Evolutionary conservation across 2,888 invertebrate genomes (phyloP).

Genomic region (Hyles lineata): DNA sequence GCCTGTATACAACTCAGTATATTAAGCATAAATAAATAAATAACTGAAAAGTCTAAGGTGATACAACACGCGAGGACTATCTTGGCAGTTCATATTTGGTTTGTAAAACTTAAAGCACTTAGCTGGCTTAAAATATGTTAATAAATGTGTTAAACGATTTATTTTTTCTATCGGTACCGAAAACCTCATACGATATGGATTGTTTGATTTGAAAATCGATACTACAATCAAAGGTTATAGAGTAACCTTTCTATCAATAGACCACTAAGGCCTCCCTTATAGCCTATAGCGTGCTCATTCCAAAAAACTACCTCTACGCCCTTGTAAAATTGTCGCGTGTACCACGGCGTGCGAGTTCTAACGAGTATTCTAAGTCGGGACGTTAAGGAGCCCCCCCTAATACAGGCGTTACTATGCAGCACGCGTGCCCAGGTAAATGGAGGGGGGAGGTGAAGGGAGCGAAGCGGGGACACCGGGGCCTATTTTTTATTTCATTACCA

Average conservation of each 20-base stretch:
- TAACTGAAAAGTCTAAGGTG: neutral
- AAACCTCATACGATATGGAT: too few species aligned
- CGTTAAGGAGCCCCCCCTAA: slow-evolving; percentile 22
- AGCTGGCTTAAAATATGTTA: too few species aligned
- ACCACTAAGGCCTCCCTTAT: too few species aligned
- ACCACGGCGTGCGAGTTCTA: neutral
- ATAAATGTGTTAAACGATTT: too few species aligned
- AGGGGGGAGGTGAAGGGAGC: slow-evolving; percentile 32
- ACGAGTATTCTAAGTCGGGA: slow-evolving; percentile 28
- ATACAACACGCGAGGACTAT: too few species aligned
- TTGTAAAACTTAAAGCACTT: too few species aligned
- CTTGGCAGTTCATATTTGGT: too few species aligned
- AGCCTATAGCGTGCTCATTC: too few species aligned
- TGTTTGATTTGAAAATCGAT: neutral
- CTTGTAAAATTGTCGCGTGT: slow-evolving; percentile 7
- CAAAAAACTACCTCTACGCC: neutral
- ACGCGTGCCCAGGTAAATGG: slow-evolving; percentile 47
- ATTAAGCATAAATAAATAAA: too few species aligned
- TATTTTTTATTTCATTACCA: slow-evolving; percentile 56
- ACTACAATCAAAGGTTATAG: neutral
- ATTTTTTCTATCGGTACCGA: too few species aligned
- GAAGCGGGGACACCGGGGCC: slow-evolving; percentile 37
- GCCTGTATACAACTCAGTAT: too few species aligned
- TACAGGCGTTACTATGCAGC: slow-evolving; percentile 43
- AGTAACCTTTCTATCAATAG: too few species aligned